phyloP scores from a whole-genome alignment of 2,888 invertebrate genomes.

The Pseudococcus viburni region DNA sequence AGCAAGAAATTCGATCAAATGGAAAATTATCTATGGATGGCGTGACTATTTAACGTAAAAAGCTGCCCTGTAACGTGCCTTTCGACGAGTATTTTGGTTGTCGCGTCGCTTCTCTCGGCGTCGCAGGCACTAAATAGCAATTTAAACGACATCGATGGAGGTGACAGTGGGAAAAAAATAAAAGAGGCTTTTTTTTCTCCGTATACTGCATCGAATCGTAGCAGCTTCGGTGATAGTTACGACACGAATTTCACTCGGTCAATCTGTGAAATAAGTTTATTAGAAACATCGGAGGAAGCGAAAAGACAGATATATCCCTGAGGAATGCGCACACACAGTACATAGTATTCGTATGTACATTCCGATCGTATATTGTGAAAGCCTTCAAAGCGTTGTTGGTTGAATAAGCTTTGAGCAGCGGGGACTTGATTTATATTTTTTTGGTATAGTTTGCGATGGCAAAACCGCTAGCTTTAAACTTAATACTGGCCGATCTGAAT shows the following conservation, averaged over 20 bases:
- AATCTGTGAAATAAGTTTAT: constrained; percentile 23
- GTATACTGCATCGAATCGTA: neutral
- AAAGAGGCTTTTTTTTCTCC: neutral
- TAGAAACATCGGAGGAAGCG: neutral
- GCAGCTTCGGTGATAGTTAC: neutral
- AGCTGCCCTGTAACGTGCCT: neutral
- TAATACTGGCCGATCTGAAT: constrained; percentile 2
- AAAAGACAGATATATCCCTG: constrained; percentile 31
- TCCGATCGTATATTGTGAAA: constrained; percentile 2
- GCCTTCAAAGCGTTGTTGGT: neutral
- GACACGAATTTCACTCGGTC: constrained; percentile 20
- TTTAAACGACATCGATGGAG: constrained; percentile 14
- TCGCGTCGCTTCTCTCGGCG: neutral
- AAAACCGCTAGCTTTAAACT: constrained; percentile 23
- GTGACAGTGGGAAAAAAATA: neutral
- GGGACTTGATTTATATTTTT: constrained; percentile 32
- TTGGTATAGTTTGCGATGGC: constrained; percentile 4
- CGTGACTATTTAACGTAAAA: constrained; percentile 40
- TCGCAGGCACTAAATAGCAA: neutral
- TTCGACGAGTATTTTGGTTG: neutral
- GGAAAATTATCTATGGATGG: constrained; percentile 19
- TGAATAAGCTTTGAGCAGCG: constrained; percentile 22
- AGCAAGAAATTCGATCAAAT: constrained; percentile 8
- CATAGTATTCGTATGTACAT: neutral
- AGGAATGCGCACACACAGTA: neutral